Evolutionary conservation across 2,888 invertebrate genomes (phyloP).

Genomic region (Teleiodes luculella): DNA sequence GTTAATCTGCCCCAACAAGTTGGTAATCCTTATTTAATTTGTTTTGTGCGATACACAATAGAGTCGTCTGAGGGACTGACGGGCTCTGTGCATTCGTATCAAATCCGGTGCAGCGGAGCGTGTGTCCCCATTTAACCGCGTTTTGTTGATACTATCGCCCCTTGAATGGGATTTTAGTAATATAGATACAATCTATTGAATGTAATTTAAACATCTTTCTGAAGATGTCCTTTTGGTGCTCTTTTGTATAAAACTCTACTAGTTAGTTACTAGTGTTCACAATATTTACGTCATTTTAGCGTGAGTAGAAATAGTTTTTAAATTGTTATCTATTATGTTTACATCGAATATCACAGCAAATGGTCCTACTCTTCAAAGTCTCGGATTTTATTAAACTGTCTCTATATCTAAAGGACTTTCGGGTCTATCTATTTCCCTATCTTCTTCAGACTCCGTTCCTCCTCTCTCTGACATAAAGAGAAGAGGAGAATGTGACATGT

Average conservation of each 20-base stretch:
- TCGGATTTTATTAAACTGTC: slow-evolving; percentile 29
- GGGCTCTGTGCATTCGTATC: neutral
- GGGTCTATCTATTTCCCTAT: slow-evolving; percentile 33
- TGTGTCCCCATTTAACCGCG: slow-evolving; percentile 18
- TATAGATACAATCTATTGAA: neutral
- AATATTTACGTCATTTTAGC: too few species aligned
- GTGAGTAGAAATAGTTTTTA: too few species aligned
- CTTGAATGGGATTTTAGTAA: neutral
- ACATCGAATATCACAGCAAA: too few species aligned
- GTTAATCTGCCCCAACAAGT: slow-evolving; percentile 9
- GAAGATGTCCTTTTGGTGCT: too few species aligned
- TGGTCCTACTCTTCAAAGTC: too few species aligned
- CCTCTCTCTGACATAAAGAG: neutral
- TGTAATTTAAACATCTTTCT: too few species aligned
- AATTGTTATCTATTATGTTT: too few species aligned
- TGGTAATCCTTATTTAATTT: neutral
- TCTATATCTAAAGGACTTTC: slow-evolving; percentile 60
- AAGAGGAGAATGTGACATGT: neutral
- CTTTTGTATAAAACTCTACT: too few species aligned
- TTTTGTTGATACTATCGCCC: slow-evolving; percentile 11
- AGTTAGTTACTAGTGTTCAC: too few species aligned
- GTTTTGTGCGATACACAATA: neutral
- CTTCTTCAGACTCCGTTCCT: slow-evolving; percentile 26
- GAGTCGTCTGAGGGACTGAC: neutral
- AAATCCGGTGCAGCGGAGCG: slow-evolving; percentile 10